A percentile compares a stretch with the other conserved stretches of the same genome.
phyloP scores from a whole-genome alignment of 2,113 vertebrate species.

The Pogonocichla stellata region DNA sequence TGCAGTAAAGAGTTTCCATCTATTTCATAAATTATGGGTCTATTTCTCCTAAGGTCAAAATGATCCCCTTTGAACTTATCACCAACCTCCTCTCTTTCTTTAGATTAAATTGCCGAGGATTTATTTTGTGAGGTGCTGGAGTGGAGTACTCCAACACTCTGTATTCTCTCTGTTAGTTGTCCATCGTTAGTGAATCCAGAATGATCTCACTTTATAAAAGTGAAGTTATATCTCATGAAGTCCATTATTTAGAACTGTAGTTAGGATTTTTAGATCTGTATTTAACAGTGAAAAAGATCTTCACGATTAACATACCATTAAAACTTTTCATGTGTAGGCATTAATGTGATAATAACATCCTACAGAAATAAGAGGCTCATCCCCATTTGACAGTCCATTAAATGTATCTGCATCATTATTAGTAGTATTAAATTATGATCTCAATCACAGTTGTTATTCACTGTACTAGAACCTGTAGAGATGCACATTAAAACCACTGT shows the following conservation, averaged over 20 bases:
- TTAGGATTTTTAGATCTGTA: background rate
- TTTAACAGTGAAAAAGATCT: background rate
- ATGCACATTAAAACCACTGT: background rate
- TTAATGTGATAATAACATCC: background rate
- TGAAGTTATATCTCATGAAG: background rate
- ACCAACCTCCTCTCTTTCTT: background rate
- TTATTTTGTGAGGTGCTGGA: background rate
- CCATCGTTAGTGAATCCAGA: background rate
- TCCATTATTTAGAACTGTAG: background rate
- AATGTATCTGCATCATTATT: background rate
- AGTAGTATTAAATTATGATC: background rate
- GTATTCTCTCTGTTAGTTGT: background rate
- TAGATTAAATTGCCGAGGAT: background rate
- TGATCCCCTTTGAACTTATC: background rate
- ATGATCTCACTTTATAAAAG: background rate
- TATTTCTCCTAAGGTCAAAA: background rate
- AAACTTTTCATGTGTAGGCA: background rate
- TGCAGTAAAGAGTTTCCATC: background rate
- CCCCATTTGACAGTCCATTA: slow-evolving; percentile 1
- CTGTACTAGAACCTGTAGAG: background rate
- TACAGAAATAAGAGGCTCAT: background rate
- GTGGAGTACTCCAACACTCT: background rate
- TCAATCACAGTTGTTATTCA: background rate
- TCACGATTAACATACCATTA: slow-evolving; percentile 15
- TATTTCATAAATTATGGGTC: background rate